Conservation (phyloP, 2,113 vertebrate species). For the Thamnophis sirtalis region DNA sequence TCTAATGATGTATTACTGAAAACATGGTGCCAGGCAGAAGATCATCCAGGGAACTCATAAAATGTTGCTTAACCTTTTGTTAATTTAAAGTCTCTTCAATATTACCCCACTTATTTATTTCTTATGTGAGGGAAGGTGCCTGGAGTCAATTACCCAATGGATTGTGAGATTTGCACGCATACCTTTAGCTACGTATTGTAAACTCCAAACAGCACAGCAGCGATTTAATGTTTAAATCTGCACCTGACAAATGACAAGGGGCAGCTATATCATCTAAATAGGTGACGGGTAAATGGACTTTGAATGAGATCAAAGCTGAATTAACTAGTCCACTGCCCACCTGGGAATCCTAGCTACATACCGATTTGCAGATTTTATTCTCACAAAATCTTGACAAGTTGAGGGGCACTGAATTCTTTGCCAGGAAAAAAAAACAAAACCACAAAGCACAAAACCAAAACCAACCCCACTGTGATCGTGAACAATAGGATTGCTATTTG, state of each 20-base stretch:
- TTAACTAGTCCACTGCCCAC: not conserved
- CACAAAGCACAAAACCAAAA: not conserved
- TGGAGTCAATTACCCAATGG: constrained; percentile 45
- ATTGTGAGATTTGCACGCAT: constrained; percentile 33
- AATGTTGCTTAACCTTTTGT: constrained; percentile 68
- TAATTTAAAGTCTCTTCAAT: constrained; percentile 61
- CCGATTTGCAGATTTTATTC: not conserved
- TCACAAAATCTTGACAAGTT: not conserved
- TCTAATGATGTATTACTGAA: constrained; percentile 61
- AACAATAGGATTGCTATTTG: not conserved
- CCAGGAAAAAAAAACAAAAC: not conserved
- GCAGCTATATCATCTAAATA: constrained; percentile 22
- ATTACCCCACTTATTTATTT: constrained; percentile 62
- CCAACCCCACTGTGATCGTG: not conserved
- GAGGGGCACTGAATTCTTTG: not conserved
- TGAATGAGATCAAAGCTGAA: not conserved
- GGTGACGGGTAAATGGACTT: not conserved
- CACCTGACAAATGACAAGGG: constrained; percentile 26
- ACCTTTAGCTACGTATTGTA: constrained; percentile 29
- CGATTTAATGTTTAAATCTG: constrained; percentile 37
- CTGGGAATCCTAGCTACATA: not conserved
- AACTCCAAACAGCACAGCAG: constrained; percentile 21
- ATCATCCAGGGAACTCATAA: constrained; percentile 59
- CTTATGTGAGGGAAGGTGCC: constrained; percentile 37
- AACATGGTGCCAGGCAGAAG: constrained; percentile 43